phyloP scores from a whole-genome alignment of 2,113 vertebrate species.

The Furnarius figulus region DNA sequence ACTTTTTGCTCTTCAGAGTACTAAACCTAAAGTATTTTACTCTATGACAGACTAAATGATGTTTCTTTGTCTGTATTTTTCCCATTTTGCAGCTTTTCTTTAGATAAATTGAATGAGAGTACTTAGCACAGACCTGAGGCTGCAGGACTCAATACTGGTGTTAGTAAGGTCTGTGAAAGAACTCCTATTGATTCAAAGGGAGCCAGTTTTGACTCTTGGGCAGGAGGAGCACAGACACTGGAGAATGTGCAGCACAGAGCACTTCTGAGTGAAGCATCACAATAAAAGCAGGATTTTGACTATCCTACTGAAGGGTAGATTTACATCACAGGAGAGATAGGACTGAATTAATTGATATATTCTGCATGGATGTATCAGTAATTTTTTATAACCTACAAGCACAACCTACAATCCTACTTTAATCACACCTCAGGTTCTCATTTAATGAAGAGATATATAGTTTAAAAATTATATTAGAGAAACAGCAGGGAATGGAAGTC shows the following conservation, averaged over 20 bases:
- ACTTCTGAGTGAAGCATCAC: not conserved
- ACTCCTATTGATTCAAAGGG: not conserved
- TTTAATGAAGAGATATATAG: not conserved
- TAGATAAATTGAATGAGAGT: not conserved
- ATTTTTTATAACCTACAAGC: not conserved
- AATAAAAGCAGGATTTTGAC: not conserved
- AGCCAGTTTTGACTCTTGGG: not conserved
- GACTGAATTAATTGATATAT: not conserved
- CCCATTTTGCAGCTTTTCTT: not conserved
- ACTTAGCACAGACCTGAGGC: not conserved
- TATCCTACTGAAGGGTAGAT: not conserved
- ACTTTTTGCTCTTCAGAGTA: not conserved
- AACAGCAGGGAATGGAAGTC: not conserved
- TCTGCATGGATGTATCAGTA: not conserved
- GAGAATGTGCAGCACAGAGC: not conserved
- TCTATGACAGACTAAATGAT: not conserved
- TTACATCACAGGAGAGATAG: not conserved
- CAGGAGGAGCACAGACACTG: not conserved
- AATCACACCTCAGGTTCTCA: not conserved
- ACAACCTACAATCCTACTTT: not conserved
- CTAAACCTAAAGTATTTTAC: not conserved
- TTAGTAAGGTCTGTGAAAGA: not conserved
- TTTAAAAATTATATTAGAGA: not conserved
- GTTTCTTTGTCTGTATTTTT: not conserved
- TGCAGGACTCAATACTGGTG: not conserved